Base-by-base conservation (phyloP, 2,113 vertebrate genomes). In the Tympanuchus pallidicinctus region DNA sequence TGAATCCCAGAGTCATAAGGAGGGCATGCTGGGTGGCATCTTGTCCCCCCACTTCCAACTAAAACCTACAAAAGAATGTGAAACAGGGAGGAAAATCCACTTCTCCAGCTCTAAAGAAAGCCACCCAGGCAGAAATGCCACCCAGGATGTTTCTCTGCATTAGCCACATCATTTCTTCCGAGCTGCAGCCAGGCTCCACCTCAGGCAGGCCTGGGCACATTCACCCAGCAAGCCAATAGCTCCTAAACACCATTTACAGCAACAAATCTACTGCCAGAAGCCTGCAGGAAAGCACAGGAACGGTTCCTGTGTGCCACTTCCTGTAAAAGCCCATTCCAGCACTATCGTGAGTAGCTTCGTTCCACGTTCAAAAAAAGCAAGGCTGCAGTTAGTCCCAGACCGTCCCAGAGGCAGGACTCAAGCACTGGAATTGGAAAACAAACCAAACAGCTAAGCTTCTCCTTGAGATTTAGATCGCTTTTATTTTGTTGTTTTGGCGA, bases 401-500 rank as follows among this genome's bases (percentile, higher is more conserved):
- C 15, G 40, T 82, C 79, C 43, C n/a, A 70, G 43, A 56, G 16
- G 27, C 34, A 66, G 24, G 59, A 32, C 20, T 42, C 40, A 21
- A 17, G 25, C 24, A 43, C 6, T 45, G 20, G 30, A 80, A 43
- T 8, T 28, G 16, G 14, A 74, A 78, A 86, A 66, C 38, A 52
- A 94, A 80, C 14, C 52, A 80, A 73, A 57, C 59, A 94, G 66
- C n/a, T 75, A 72, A 16, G 27, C 54, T 28, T 48, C 48, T 82
- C 30, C 54, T 88, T 40, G 89, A 92, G 94, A 90, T 36, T 87
- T 82, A 96, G 61, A 89, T 94, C 70, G 86, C 45, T 93, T 97
- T 97, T 97, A 97, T 97, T 97, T 90, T 95, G 16, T 93, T 2
- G 24, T 95, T 96, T 92, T 93, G 82, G 84, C 22, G 13, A 96